These are phyloP conservation scores for Platysteira castanea DNA, from an alignment of 2,113 vertebrate species.

Conservation along the genomic window DNA sequence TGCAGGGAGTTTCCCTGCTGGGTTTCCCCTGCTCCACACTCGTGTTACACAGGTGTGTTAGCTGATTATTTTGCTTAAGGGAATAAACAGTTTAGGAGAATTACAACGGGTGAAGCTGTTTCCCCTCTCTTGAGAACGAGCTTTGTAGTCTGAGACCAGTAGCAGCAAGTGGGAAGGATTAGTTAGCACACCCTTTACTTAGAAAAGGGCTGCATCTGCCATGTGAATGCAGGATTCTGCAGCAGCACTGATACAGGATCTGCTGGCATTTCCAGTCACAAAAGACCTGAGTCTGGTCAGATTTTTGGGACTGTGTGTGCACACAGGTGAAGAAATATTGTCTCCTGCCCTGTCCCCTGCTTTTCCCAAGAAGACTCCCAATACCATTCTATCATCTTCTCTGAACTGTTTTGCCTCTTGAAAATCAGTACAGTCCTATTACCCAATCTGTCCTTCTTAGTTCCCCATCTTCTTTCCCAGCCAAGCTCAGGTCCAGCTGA, in stretches of 20 bases:
- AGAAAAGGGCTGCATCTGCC: neutral
- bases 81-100: slow-evolving; percentile 50
- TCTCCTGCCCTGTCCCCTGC: fast-evolving
- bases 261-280: neutral
- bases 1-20: neutral
- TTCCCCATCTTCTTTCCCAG: neutral
- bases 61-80: slow-evolving; percentile 52
- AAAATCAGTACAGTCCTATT: neutral
- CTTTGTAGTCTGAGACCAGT: neutral
- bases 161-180: neutral
- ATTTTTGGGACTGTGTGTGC: neutral
- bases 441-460: neutral
- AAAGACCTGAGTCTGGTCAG: neutral
- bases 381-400: neutral
- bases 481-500: neutral
- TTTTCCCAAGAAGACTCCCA: neutral
- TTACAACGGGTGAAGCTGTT: neutral
- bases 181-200: neutral
- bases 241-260: neutral
- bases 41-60: slow-evolving; percentile 47
- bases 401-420: neutral
- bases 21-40: slow-evolving; percentile 22
- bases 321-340: neutral
- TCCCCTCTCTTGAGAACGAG: neutral
- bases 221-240: neutral